Evolutionary conservation across 1,140 invertebrate genomes (phyloP).

Genomic region (Aphelenchoides fujianensis): DNA sequence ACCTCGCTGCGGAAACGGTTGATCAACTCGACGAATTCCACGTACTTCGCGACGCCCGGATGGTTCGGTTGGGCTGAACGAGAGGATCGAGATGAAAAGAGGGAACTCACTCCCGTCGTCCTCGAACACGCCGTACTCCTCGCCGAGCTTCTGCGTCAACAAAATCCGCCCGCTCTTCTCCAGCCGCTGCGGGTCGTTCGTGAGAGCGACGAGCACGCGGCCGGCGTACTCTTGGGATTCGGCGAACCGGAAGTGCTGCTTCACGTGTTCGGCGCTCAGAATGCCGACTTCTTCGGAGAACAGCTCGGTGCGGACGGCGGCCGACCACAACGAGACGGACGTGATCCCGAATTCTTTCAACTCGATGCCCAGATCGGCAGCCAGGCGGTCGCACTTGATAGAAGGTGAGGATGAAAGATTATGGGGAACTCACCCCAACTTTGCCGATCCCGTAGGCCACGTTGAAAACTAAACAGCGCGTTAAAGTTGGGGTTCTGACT

Average conservation of each 20-base stretch:
- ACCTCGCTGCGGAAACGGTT: not conserved
- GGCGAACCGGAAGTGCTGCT: conserved; percentile 17
- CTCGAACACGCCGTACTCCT: conserved; percentile 28
- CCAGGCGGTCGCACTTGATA: conserved; percentile 61
- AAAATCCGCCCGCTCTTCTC: conserved; percentile 26
- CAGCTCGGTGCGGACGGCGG: conserved; percentile 26
- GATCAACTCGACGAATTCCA: not conserved
- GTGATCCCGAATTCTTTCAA: conserved; percentile 25
- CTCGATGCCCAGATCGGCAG: conserved; percentile 34
- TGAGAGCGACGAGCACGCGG: conserved; percentile 19
- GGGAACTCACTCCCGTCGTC: conserved; percentile 32
- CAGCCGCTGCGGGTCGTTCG: conserved; percentile 23
- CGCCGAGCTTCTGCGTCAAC: conserved; percentile 22
- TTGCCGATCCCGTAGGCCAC: conserved; percentile 6
- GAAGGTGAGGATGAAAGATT: not conserved
- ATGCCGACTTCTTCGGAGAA: conserved; percentile 7
- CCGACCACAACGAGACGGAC: conserved; percentile 27
- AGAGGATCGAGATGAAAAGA: too few species aligned
- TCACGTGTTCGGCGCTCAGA: not conserved
- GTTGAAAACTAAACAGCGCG: not conserved
- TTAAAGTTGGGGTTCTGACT: too few species aligned
- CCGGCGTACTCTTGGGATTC: conserved; percentile 28
- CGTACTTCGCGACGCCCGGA: not conserved
- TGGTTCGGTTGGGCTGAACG: not conserved
- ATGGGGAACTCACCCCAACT: not conserved